A percentile compares a stretch with the other conserved stretches of the same genome.
Evolutionary conservation across 2,113 vertebrate genomes (phyloP).

Genomic region (Calyptommatus sinebrachiatus): DNA sequence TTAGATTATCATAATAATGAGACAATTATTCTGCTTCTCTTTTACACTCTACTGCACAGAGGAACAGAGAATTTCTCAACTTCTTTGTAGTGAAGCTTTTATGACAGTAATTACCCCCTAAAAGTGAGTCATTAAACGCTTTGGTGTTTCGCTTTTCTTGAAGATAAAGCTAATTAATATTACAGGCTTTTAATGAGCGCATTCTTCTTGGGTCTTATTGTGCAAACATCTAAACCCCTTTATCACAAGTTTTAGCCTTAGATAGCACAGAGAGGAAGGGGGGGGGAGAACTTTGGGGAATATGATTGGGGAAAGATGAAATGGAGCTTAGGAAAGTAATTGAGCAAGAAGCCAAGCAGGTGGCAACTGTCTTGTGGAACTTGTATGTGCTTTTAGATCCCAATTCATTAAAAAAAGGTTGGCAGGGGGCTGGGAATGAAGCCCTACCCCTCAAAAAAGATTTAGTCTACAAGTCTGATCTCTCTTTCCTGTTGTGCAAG

Average conservation of each 20-base stretch:
- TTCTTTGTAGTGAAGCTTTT: slow-evolving; percentile 73
- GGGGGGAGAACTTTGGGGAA: slow-evolving; percentile 72
- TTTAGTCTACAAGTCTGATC: no score
- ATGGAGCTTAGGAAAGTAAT: slow-evolving; percentile 66
- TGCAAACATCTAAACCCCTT: slow-evolving; percentile 73
- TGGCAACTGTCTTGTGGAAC: slow-evolving; percentile 49
- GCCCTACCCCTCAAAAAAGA: no score
- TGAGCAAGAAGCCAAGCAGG: slow-evolving; percentile 65
- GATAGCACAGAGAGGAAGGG: slow-evolving; percentile 60
- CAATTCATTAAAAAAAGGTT: not conserved
- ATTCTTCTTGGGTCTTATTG: slow-evolving; percentile 72
- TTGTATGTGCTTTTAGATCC: not conserved
- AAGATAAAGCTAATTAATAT: slow-evolving; percentile 86
- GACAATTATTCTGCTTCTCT: slow-evolving; percentile 80
- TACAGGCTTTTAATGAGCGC: slow-evolving; percentile 78
- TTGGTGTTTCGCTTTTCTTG: slow-evolving; percentile 74
- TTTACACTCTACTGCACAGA: slow-evolving; percentile 68
- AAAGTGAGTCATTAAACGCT: slow-evolving; percentile 75
- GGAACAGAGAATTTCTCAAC: slow-evolving; percentile 71
- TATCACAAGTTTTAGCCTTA: slow-evolving; percentile 69
- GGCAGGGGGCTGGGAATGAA: no score
- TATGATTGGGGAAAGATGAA: slow-evolving; percentile 70
- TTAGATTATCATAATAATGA: slow-evolving; percentile 87
- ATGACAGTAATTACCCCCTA: slow-evolving; percentile 75
- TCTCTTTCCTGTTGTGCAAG: no score